Conservation (phyloP, 2,113 vertebrate species). For the Chamaetylas fuelleborni region DNA sequence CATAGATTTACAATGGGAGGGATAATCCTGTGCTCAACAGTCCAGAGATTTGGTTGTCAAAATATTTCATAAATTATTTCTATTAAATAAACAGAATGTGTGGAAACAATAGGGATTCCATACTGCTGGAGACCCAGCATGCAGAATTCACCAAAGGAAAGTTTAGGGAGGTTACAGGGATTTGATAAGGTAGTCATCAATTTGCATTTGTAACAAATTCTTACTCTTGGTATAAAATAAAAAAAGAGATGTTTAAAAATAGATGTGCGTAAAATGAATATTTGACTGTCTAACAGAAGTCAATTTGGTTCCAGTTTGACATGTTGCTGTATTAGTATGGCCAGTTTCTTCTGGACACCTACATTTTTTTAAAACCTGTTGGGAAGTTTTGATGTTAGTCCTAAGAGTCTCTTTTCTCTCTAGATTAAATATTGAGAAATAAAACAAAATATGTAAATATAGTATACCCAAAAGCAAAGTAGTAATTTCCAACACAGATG, state of each 20-base stretch:
- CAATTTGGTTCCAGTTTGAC: not conserved
- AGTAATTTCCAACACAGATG: slow-evolving; percentile 73
- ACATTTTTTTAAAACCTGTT: not conserved
- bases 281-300: not conserved
- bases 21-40: not conserved
- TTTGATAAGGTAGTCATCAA: not conserved
- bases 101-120: not conserved
- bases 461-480: slow-evolving; percentile 68
- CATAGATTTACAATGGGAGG: not conserved
- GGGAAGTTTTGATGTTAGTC: not conserved
- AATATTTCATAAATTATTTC: not conserved
- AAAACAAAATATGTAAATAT: slow-evolving; percentile 71
- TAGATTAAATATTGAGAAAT: slow-evolving; percentile 67
- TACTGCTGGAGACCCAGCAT: not conserved
- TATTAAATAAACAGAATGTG: not conserved
- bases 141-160: not conserved
- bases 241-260: not conserved
- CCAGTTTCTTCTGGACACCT: not conserved
- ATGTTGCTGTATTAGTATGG: not conserved
- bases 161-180: not conserved
- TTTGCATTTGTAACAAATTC: not conserved
- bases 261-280: not conserved
- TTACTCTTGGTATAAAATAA: not conserved
- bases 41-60: not conserved
- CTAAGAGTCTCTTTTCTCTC: slow-evolving; percentile 42